Base-by-base conservation (phyloP, 2,888 invertebrate species). In the Oasisia sp. region DNA sequence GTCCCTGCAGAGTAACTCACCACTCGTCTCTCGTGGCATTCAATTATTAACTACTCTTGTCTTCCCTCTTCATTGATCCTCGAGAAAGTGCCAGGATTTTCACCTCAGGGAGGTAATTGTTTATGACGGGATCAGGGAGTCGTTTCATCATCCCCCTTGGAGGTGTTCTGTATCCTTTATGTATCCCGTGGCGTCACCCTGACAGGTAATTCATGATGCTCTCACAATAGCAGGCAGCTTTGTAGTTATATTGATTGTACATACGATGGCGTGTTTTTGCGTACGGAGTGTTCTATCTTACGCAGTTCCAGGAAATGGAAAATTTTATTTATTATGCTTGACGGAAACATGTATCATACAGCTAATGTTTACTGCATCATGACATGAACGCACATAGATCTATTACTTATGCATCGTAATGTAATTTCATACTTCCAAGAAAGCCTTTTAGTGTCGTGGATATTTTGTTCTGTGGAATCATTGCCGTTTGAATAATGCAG, bases 31-130 rank as follows among this genome's bases (percentile, higher is more conserved):
- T 19, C 27, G 74, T 27, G 19, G 27, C n/a, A 74, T 19, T 74
- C 74, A 19, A 19, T 74, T 74, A 74, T 74, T 74, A 74, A 74
- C 74, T 74, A 74, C 74, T 27, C 27, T 27, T 19, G 74, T 74
- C 74, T 74, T 74, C 74, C 74, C n/a, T 74, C 74, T 74, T 74
- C n/a, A 74, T 27, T 74, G 74, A 74, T 74, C 74, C 74, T 19
- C 5, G 0, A 74, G 74, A 74, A 74, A 74, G n/a, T 19, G 27
- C 7, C 19, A n/a, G 74, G 27, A 74, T 19, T 3, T 74, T 74
- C 74, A 74, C 74, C 27, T 74, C n/a, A n/a, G 74, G 56, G 27
- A 74, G 74, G 74, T 74, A 74, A 74, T 74, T 74, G n/a, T 74
- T 74, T 19, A 74, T 74, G 74, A 74, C 19, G 74, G 74, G n/a